Base-by-base conservation (phyloP, 2,888 invertebrate species). In the Dryadula phaetusa region DNA sequence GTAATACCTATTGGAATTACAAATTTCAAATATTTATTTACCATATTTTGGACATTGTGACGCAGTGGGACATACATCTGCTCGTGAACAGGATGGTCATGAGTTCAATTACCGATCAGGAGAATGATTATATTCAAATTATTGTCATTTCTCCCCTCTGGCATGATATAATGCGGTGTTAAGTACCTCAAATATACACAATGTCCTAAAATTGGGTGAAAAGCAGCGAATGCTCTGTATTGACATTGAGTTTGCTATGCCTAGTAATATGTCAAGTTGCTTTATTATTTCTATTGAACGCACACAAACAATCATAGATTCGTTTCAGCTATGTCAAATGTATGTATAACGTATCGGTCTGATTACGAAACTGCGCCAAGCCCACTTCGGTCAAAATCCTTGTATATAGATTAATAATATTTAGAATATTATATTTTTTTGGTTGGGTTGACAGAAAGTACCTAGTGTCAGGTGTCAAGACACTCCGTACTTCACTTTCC, bases 331-430 rank as follows among this genome's bases (percentile, higher is more conserved):
- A 32, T 52, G 28, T 28, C 52, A 2, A 32, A 52, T 52, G 7
- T n/a, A 25, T 16, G 49, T 7, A n/a, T 52, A 28, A 52, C n/a
- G 28, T 28, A 28, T 52, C 28, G 16, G 22, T 49, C 22, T 49
- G n/a, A 52, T 52, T 52, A 28, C 52, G 28, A 52, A 52, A 28
- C 28, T 52, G 28, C 25, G 52, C 28, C 52, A 25, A 52, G 28
- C 52, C 52, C 28, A 52, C 16, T 16, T 52, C 6, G 28, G 28
- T 28, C n/a, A 16, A 49, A 28, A 52, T 16, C 52, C 37, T 37
- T 37, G 37, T 10, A n/a, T n/a, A n/a, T n/a, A n/a, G n/a, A n/a
- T n/a, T n/a, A n/a, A n/a, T n/a, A n/a, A n/a, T n/a, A n/a, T n/a
- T n/a, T n/a, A n/a, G n/a, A n/a, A n/a, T n/a, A n/a, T n/a, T n/a